Evolutionary conservation across 2,888 invertebrate genomes (phyloP).

Genomic region (Adineta ricciae): DNA sequence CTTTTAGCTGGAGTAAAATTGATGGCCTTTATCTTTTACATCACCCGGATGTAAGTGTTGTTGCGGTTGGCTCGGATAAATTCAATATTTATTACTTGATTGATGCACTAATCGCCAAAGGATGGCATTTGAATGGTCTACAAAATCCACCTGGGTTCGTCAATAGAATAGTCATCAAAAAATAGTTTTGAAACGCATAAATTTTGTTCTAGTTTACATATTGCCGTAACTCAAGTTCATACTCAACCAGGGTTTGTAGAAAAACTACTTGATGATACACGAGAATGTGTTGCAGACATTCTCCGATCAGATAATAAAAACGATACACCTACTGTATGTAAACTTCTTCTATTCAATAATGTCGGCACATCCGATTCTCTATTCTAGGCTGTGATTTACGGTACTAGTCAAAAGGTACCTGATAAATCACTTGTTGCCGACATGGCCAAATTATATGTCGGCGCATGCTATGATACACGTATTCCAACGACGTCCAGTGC

Average conservation of each 20-base stretch:
- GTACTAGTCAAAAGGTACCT: slow-evolving; percentile 76
- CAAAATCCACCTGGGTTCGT: slow-evolving; percentile 81
- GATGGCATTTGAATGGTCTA: slow-evolving; percentile 84
- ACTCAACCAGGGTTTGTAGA: slow-evolving; percentile 76
- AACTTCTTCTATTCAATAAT: too few relatives aligned
- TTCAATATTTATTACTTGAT: slow-evolving; percentile 83
- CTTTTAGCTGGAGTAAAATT: slow-evolving; percentile 62
- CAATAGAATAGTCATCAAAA: slow-evolving; percentile 30
- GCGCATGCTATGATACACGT: slow-evolving; percentile 54
- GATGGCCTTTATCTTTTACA: slow-evolving; percentile 76
- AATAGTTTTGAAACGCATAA: too few relatives aligned
- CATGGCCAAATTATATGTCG: slow-evolving; percentile 72
- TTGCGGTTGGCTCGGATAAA: slow-evolving; percentile 72
- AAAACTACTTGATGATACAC: slow-evolving; percentile 67
- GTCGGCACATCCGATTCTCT: too few relatives aligned
- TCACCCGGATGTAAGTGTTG: slow-evolving; percentile 76
- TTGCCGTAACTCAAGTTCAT: slow-evolving; percentile 83
- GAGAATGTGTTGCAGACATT: slow-evolving; percentile 58
- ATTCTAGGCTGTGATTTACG: slow-evolving; percentile 79
- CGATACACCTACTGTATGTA: slow-evolving; percentile 56
- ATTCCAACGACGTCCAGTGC: neutral
- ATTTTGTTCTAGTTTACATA: slow-evolving; percentile 64
- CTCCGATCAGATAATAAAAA: slow-evolving; percentile 60
- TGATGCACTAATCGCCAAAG: slow-evolving; percentile 65
- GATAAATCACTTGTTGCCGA: slow-evolving; percentile 82